phyloP scores from a whole-genome alignment of 2,797 vertebrate species.

The Poecile montanus region DNA sequence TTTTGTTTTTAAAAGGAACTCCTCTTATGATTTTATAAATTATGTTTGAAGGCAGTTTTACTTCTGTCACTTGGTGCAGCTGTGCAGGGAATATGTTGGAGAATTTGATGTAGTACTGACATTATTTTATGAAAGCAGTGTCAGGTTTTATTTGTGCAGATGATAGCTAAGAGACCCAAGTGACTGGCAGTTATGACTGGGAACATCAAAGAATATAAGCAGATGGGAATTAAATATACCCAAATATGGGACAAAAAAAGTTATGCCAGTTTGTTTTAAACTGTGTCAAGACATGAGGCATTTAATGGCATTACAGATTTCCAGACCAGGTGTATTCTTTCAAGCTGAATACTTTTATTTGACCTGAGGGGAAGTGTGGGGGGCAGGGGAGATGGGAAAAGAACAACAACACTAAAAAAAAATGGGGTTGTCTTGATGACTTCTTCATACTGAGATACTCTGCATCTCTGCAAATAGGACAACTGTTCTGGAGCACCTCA shows the following conservation, averaged over 20 bases:
- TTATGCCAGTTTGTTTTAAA: not conserved
- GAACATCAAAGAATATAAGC: conserved; percentile 55
- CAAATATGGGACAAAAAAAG: not conserved
- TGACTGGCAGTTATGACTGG: conserved; percentile 54
- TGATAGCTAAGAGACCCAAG: conserved; percentile 52
- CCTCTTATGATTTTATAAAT: conserved; percentile 53
- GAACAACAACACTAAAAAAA: not conserved
- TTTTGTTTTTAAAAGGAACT: conserved; percentile 51
- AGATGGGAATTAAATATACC: conserved; percentile 36
- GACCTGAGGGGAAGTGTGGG: not conserved
- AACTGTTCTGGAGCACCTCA: not conserved
- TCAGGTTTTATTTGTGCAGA: conserved; percentile 68
- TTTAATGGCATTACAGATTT: conserved; percentile 22
- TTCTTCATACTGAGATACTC: not conserved
- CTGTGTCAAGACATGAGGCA: not conserved
- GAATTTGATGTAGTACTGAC: conserved; percentile 66
- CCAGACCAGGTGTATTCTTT: not conserved
- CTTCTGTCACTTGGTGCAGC: conserved; percentile 52
- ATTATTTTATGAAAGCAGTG: conserved; percentile 66
- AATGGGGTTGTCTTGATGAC: not conserved
- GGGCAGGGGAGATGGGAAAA: no score
- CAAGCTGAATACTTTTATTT: not conserved
- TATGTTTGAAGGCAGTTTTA: conserved; percentile 41
- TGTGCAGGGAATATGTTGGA: conserved; percentile 34
- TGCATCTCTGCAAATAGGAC: not conserved